These are phyloP conservation scores for Harpalus rufipes DNA, from an alignment of 2,888 invertebrate species.

Conservation along the genomic window DNA sequence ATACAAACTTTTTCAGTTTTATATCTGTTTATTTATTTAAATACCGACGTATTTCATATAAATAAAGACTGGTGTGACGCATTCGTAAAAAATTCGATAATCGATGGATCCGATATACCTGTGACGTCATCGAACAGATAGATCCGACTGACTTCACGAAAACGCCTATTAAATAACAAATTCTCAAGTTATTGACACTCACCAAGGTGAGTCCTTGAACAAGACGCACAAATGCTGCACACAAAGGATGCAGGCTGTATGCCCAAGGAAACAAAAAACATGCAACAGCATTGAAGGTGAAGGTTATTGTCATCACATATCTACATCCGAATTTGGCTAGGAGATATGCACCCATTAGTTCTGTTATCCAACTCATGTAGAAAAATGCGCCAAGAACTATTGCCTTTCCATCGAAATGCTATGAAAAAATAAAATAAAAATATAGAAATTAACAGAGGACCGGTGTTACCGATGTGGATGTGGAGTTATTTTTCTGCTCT, in stretches of 20 bases:
- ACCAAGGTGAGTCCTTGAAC: constrained; percentile 55
- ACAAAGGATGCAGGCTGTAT: constrained; percentile 41
- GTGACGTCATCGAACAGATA: too few relatives aligned
- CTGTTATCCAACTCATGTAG: constrained; percentile 51
- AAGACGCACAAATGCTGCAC: constrained; percentile 35
- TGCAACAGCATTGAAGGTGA: constrained; percentile 18
- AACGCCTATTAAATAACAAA: neutral
- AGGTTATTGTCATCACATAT: constrained; percentile 34
- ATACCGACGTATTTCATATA: too few relatives aligned
- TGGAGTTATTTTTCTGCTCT: constrained; percentile 6
- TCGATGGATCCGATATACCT: too few relatives aligned
- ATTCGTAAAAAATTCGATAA: too few relatives aligned
- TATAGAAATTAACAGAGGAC: neutral
- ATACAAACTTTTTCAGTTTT: too few relatives aligned
- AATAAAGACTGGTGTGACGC: too few relatives aligned
- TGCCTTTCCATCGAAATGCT: constrained; percentile 37
- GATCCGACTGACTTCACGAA: too few relatives aligned
- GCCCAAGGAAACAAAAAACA: constrained; percentile 43
- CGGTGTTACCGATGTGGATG: constrained; percentile 17
- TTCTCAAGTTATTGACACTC: neutral
- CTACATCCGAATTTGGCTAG: constrained; percentile 50
- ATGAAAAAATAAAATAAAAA: neutral
- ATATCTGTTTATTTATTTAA: too few relatives aligned
- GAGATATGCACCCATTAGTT: constrained; percentile 33
- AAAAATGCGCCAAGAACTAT: constrained; percentile 31